Evolutionary conservation across 2,888 invertebrate species (phyloP), one percentile per base, ranked within the genome.

Genomic region (Cataglyphis rosenhaueri): DNA sequence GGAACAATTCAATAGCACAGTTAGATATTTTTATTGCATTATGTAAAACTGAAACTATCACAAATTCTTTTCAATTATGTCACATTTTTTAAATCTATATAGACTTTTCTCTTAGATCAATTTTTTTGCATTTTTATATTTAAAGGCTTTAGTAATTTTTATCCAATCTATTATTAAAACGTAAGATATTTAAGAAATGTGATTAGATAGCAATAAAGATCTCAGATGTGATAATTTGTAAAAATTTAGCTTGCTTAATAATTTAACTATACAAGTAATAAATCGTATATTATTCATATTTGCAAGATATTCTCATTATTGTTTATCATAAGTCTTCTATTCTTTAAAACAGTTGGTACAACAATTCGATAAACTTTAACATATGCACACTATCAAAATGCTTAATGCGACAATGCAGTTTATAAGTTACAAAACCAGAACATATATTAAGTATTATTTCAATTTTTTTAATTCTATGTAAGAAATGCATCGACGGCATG

Each of bases 311-410:
- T 68, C 35, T 52, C 25, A 5, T 55, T 75, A 57, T 74, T 35
- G n/a, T 65, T 74, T 52, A 48, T 76, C 84, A 57, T 65, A 83
- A 85, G 76, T 68, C 78, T 82, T 41, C 35, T 71, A 61, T 68
- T 25, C 10, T 41, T 66, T 2, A 3, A 55, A 35, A 41, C 62
- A 41, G 59, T 61, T 81, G 15, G 52, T 68, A 84, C 70, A 86
- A 85, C 84, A 75, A 78, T 86, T 81, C 9, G 70, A 81, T 84
- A 84, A 73, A 83, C 41, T 62, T 74, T 81, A 81, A 85, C 71
- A 15, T 18, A 78, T 62, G 18, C 52, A 79, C 52, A n/a, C 85
- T 85, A 84, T 85, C 48, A 87, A 89, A 88, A 84, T 29, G 52
- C 86, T 71, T 44, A 81, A 84, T 76, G 48, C 76, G 66, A 81